Evolutionary conservation across 2,797 vertebrate genomes (phyloP).

Genomic region (Tenualosa thibaudeaui): DNA sequence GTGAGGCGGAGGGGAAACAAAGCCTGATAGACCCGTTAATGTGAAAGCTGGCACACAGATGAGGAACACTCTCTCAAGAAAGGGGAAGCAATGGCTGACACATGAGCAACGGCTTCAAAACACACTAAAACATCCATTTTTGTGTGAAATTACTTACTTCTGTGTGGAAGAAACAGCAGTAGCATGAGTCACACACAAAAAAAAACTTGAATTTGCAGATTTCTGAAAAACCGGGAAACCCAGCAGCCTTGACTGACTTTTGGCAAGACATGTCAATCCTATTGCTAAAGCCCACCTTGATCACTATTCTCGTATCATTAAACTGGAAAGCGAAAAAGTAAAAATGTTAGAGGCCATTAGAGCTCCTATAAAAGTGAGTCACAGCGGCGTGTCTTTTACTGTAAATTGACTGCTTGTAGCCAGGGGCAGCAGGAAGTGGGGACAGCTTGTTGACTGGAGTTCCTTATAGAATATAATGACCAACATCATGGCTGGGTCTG

Average conservation of each 20-base stretch:
- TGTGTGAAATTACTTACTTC: not conserved
- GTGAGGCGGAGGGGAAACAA: conserved; percentile 6
- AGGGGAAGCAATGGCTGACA: not conserved
- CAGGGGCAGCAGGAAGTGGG: not conserved
- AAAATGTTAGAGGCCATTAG: not conserved
- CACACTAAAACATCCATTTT: not conserved
- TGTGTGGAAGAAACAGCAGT: not conserved
- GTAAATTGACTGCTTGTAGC: not conserved
- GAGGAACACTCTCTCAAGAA: conserved; percentile 36
- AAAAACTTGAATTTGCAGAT: not conserved
- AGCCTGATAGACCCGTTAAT: conserved; percentile 34
- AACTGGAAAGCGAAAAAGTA: not conserved
- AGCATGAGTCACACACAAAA: not conserved
- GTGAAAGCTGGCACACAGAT: conserved; percentile 36
- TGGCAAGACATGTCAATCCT: not conserved
- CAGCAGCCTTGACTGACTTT: not conserved
- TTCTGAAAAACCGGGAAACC: not conserved
- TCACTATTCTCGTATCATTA: not conserved
- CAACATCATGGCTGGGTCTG: not conserved
- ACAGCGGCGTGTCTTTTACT: not conserved
- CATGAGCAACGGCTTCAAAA: not conserved
- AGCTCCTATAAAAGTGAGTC: not conserved
- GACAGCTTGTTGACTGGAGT: not conserved
- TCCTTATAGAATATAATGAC: too few relatives aligned
- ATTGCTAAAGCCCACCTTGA: not conserved